Conservation (phyloP, 1,140 invertebrate genomes). For the Zaprionus ornatus region DNA sequence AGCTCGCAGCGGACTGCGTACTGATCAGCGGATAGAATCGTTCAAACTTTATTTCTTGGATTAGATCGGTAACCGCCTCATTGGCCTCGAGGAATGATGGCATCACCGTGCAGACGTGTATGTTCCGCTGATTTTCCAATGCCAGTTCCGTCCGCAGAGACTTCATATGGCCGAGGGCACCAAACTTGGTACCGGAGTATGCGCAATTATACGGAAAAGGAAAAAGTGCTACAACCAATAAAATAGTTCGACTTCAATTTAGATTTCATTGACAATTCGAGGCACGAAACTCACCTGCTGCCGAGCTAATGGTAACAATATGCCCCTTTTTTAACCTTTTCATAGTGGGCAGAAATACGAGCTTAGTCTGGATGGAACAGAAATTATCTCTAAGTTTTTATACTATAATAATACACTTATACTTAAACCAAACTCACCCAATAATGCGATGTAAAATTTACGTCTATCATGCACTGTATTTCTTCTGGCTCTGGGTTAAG, state of each 20-base stretch:
- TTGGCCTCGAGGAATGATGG: slow-evolving; percentile 59
- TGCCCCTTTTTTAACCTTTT: slow-evolving; percentile 92
- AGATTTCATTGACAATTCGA: no score
- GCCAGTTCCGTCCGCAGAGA: slow-evolving; percentile 84
- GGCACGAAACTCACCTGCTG: slow-evolving; percentile 86
- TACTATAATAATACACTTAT: no score
- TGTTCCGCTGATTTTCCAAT: slow-evolving; percentile 41
- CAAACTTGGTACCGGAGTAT: slow-evolving; percentile 90
- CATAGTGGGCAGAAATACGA: slow-evolving; percentile 91
- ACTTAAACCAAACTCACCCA: slow-evolving; percentile 45
- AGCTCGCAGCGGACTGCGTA: slow-evolving; percentile 32
- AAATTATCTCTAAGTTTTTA: no score
- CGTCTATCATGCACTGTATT: slow-evolving; percentile 60
- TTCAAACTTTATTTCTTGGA: neutral
- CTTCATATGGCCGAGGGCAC: slow-evolving; percentile 89
- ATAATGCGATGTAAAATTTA: slow-evolving; percentile 63
- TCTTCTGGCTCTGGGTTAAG: slow-evolving; percentile 35
- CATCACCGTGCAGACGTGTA: slow-evolving; percentile 51
- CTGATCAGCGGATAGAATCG: slow-evolving; percentile 50
- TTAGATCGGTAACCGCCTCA: slow-evolving; percentile 24
- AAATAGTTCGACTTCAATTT: no score
- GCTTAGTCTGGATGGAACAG: slow-evolving; percentile 85
- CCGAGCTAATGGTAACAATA: slow-evolving; percentile 92
- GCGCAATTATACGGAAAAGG: slow-evolving; percentile 35
- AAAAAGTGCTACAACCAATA: slow-evolving; percentile 19